A percentile compares a stretch with the other conserved stretches of the same genome.
phyloP scores from a whole-genome alignment of 2,888 invertebrate species.

The Dynastes tityus region DNA sequence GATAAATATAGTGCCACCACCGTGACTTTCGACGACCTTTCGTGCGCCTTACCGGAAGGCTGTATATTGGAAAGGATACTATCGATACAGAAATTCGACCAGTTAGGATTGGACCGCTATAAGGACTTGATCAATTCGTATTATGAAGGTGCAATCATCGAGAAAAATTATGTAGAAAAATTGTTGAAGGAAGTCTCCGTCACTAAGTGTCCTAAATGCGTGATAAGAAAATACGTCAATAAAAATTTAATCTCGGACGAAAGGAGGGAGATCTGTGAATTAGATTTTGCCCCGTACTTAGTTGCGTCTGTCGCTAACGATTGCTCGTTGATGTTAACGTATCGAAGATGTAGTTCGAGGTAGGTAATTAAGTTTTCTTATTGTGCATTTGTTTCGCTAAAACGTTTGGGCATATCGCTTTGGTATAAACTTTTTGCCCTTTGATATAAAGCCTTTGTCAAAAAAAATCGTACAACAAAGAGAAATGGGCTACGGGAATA shows the following conservation, averaged over 20 bases:
- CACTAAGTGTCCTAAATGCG: conserved; percentile 63
- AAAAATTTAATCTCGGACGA: conserved; percentile 37
- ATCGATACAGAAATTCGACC: conserved; percentile 75
- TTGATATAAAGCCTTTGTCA: too few species aligned
- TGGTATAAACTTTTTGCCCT: too few species aligned
- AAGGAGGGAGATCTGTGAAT: conserved; percentile 56
- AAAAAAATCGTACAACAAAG: too few species aligned
- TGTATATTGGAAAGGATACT: conserved; percentile 77
- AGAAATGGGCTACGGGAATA: too few species aligned
- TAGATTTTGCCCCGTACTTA: conserved; percentile 72
- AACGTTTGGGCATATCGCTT: too few species aligned
- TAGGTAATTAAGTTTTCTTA: conserved; percentile 21
- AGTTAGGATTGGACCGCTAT: conserved; percentile 62
- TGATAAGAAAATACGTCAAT: conserved; percentile 59
- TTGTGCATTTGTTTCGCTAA: too few species aligned
- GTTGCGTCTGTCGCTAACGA: conserved; percentile 84
- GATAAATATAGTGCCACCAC: conserved; percentile 24
- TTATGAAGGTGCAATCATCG: neutral
- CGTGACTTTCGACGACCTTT: neutral
- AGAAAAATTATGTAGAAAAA: conserved; percentile 61
- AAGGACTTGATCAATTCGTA: conserved; percentile 49
- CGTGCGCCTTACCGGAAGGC: conserved; percentile 69
- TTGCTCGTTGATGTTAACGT: conserved; percentile 84
- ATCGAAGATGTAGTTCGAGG: conserved; percentile 70
- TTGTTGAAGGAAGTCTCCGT: conserved; percentile 62